These are phyloP conservation scores for Dendroctonus ponderosae DNA, from an alignment of 1,140 invertebrate genomes.

Conservation along the genomic window DNA sequence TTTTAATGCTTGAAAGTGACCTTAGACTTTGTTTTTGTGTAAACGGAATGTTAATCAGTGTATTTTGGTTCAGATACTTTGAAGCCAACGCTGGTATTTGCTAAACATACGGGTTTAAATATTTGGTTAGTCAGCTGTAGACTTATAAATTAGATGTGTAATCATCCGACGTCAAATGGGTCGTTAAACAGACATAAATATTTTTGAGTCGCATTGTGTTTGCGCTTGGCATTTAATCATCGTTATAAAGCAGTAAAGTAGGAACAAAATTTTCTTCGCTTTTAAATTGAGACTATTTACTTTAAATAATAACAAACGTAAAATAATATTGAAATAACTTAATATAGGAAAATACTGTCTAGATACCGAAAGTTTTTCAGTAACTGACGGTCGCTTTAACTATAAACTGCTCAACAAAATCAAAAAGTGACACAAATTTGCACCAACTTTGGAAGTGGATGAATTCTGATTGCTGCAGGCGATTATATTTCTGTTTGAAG, in stretches of 20 bases:
- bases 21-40: constrained; percentile 33
- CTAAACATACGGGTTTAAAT: constrained; percentile 26
- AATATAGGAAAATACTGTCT: too few species aligned
- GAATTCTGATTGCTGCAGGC: too few species aligned
- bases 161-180: constrained; percentile 13
- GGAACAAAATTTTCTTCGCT: too few species aligned
- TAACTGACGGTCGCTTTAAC: too few species aligned
- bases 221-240: not conserved
- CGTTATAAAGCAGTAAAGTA: not conserved
- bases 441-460: too few species aligned
- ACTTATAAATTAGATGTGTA: constrained; percentile 23
- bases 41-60: constrained; percentile 33
- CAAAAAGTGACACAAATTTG: too few species aligned
- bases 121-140: constrained; percentile 28
- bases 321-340: too few species aligned
- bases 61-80: constrained; percentile 26
- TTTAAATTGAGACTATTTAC: too few species aligned
- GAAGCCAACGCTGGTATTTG: constrained; percentile 19
- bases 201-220: constrained; percentile 14
- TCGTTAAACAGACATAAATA: constrained; percentile 13
- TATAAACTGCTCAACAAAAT: too few species aligned
- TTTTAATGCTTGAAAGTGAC: constrained; percentile 30
- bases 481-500: too few species aligned
- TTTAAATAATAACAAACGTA: too few species aligned
- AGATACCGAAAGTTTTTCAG: too few species aligned